Conservation (phyloP, 2,797 vertebrate species). For the Muraenolepis orangiensis region DNA sequence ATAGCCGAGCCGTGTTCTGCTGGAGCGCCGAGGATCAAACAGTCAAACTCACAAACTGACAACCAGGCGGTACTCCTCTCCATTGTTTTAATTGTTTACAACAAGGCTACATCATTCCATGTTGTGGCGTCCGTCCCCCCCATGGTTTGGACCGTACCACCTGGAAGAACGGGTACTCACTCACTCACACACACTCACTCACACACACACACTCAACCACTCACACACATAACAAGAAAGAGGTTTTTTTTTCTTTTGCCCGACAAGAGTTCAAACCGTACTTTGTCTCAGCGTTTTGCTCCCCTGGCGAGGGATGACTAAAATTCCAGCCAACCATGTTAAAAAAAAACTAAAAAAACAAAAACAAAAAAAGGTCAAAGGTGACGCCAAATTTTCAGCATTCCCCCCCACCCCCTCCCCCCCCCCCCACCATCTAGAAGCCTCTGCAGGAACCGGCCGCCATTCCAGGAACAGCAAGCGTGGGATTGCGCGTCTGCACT, state of each 20-base stretch:
- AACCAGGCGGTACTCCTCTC: slow-evolving; percentile 56
- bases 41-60: slow-evolving; percentile 8
- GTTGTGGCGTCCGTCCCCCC: slow-evolving; percentile 61
- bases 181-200: background rate
- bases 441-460: slow-evolving; percentile 39
- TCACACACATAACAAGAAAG: background rate
- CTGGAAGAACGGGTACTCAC: slow-evolving; percentile 37
- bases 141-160: slow-evolving; percentile 37
- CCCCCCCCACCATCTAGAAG: slow-evolving; percentile 16
- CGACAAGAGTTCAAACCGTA: slow-evolving; percentile 61
- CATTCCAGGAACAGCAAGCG: slow-evolving; percentile 57
- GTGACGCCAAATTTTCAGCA: slow-evolving; percentile 60
- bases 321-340: slow-evolving; percentile 71
- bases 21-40: background rate
- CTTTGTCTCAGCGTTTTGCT: slow-evolving; percentile 46
- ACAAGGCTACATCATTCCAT: slow-evolving; percentile 81
- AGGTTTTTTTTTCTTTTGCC: slow-evolving; percentile 49
- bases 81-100: slow-evolving; percentile 81
- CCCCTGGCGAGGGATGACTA: slow-evolving; percentile 72
- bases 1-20: background rate
- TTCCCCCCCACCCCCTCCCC: background rate
- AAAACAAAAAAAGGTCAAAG: slow-evolving; percentile 64
- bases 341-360: slow-evolving; percentile 50
- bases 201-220: background rate
- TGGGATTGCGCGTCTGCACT: slow-evolving; percentile 57